phyloP scores from a whole-genome alignment of 2,113 vertebrate genomes.

The Vireo altiloquus region DNA sequence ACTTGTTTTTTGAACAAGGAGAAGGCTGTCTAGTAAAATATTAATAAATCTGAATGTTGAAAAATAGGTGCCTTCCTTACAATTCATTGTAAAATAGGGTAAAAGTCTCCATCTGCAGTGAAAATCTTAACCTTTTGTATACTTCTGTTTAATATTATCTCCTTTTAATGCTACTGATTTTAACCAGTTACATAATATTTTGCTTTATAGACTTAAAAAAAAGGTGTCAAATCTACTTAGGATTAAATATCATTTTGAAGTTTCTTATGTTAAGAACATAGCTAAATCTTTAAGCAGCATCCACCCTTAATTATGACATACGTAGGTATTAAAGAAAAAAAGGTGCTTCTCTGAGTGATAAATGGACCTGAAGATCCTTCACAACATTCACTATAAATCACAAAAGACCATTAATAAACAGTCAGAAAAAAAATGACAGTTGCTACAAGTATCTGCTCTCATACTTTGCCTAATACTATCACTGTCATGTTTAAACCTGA shows the following conservation, averaged over 20 bases:
- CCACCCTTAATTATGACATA: conserved; percentile 63
- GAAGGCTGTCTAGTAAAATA: not conserved
- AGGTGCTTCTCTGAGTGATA: conserved; percentile 55
- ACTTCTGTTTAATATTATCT: conserved; percentile 22
- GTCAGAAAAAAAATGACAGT: conserved; percentile 55
- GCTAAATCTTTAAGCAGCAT: conserved; percentile 25
- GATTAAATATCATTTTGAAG: conserved; percentile 61
- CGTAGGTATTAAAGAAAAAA: conserved; percentile 39
- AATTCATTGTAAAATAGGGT: conserved; percentile 31
- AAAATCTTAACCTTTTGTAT: not conserved
- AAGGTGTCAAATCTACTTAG: conserved; percentile 42
- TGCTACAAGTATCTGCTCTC: conserved; percentile 57
- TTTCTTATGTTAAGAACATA: conserved; percentile 36
- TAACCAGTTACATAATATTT: conserved; percentile 44
- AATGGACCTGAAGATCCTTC: conserved; percentile 65
- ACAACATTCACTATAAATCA: conserved; percentile 70
- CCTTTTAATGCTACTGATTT: conserved; percentile 30
- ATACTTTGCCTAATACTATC: conserved; percentile 66
- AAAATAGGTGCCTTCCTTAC: not conserved
- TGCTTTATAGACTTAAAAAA: conserved; percentile 21
- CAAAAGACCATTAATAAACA: conserved; percentile 73
- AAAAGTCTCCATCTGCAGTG: not conserved
- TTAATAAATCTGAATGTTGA: conserved; percentile 14
- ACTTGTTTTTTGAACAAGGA: conserved; percentile 36
- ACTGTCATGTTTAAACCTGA: conserved; percentile 68